Evolutionary conservation across 2,888 invertebrate genomes (phyloP), one percentile per base, ranked within the genome.

Genomic region (Holacanthella duospinosa): DNA sequence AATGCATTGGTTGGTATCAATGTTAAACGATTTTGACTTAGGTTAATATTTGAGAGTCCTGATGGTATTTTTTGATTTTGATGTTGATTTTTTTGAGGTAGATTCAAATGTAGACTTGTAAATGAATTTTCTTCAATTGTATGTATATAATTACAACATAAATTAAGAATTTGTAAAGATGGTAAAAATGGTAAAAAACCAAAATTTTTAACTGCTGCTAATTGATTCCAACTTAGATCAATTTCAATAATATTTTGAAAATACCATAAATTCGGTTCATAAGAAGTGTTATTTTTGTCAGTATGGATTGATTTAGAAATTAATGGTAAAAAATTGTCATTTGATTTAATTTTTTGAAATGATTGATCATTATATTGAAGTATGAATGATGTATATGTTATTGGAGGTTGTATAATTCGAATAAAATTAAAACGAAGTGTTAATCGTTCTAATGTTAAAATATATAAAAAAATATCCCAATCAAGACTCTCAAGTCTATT

Each of bases 61-160:
- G 16, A 4, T 48, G 19, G 4, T 9, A 4, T 21, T 21, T n/a
- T 48, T 48, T 21, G 19, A 36, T 36, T 36, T 58, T 64, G 64
- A 44, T 64, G 60, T 12, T 36, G 27, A 29, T 60, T 43, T 9
- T 63, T 56, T 25, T 60, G 62, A 48, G 61, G 26, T 9, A 6
- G 6, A 6, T 19, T 19, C 3, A 4, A 16, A 3, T 19, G 25
- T 9, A 21, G 48, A 48, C 4, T n/a, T 16, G 19, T 25, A 36
- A 70, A 69, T 53, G 70, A 68, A 55, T 64, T 63, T 27, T 67
- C 67, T 64, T 70, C 70, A 36, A 70, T 43, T 21, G 70, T 70
- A 56, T 70, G 70, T 58, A 70, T 68, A 63, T 68, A 70, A 64
- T 70, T 70, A 61, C 68, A 68, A 63, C 67, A 68, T 56, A 70